Evolutionary conservation across 2,113 vertebrate genomes (phyloP), one percentile per base, ranked within the genome.

Genomic region (Scatophagus argus): DNA sequence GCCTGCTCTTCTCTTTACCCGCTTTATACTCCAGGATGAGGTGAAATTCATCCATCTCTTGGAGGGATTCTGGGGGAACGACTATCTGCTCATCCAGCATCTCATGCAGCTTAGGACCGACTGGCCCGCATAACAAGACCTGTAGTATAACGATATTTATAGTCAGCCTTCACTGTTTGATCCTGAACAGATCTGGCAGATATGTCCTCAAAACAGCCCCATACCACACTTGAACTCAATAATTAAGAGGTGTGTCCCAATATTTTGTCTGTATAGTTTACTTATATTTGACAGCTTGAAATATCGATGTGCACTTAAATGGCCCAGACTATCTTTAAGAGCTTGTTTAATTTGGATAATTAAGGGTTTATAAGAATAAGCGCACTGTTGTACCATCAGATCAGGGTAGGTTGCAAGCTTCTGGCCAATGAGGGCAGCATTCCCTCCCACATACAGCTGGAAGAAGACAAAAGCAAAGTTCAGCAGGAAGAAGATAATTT

Each of bases 21-120:
- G 96, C 95, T 94, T 96, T 96, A 82, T 99, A 99, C 83, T 99
- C 98, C 92, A 99, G 92, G 84, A 99, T 99, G 44, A 99, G 97
- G 87, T 99, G 98, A 84, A 94, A 99, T 85, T 99, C 97, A 52
- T 99, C 98, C 0, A 83, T 91, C 85, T 97, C 97, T 90, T 98
- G 97, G 61, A 99, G 91, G 21, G 98, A 99, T 41, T 96, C 95
- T 3, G 98, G 96, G 0, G 98, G 98, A 58, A 99, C 97, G 14
- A 98, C 86, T 1, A 99, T 95, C 21, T 95, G 96, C 68, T 99
- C 97, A 47, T 98, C 96, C 52, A 99, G 95, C 77, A 99, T 92
- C 74, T 99, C 96, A 0, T 98, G 98, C 32, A 99, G 97, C 85
- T 97, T 99, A 41, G 98, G 98, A 66, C 98, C 98, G 72, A 99